A percentile compares a stretch with the other conserved stretches of the same genome.
These are phyloP conservation scores for Trissonchulus latispiculum DNA, from an alignment of 2,888 invertebrate genomes.

Conservation along the genomic window DNA sequence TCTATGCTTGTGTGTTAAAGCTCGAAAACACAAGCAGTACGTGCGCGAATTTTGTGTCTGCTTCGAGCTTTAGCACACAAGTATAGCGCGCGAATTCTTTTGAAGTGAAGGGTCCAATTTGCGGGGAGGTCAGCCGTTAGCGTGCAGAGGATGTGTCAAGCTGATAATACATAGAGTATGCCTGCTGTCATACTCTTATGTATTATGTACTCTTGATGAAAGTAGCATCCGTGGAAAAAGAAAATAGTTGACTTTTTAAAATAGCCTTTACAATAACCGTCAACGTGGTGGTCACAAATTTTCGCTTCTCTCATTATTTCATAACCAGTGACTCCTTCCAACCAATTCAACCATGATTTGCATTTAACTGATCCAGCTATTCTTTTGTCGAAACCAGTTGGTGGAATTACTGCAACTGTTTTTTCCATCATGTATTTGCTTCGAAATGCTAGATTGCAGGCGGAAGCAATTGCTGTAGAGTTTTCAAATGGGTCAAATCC, in stretches of 20 bases:
- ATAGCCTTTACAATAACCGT: background rate
- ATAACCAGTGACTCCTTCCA: background rate
- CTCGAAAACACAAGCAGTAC: too few species aligned
- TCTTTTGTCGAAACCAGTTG: background rate
- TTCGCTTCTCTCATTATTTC: background rate
- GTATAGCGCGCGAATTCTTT: too few species aligned
- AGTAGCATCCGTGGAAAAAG: constrained; percentile 2
- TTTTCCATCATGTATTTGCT: background rate
- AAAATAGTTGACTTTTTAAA: background rate
- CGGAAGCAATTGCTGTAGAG: background rate
- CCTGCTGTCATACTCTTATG: too few species aligned
- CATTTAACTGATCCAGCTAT: background rate
- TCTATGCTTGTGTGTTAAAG: too few species aligned
- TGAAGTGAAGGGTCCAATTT: too few species aligned
- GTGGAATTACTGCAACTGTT: background rate
- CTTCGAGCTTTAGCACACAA: too few species aligned
- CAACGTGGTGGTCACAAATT: background rate
- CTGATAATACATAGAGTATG: too few species aligned
- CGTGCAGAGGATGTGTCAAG: too few species aligned
- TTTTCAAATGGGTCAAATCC: constrained; percentile 7
- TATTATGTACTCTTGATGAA: too few species aligned
- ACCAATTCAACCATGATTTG: background rate
- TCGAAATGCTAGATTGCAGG: background rate
- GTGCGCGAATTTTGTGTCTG: too few species aligned
- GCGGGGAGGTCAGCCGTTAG: too few species aligned